Evolutionary conservation across 2,888 invertebrate species (phyloP).

Genomic region (Blomia tropicalis): DNA sequence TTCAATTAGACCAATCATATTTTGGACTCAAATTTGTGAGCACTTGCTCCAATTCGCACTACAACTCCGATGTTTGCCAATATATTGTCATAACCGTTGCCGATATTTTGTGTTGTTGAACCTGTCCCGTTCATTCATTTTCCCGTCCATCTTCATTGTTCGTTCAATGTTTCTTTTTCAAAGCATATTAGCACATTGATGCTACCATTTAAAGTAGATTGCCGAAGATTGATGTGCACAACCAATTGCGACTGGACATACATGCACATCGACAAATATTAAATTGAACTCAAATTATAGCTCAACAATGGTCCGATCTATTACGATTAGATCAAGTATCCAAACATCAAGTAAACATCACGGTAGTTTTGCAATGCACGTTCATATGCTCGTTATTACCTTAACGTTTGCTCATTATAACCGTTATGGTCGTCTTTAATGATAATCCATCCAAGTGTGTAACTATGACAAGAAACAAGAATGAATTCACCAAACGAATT

Average conservation of each 20-base stretch:
- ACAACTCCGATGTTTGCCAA: too few species aligned
- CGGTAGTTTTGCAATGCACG: too few species aligned
- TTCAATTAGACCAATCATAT: too few species aligned
- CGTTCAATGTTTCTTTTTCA: too few species aligned
- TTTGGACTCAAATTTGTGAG: too few species aligned
- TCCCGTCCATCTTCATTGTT: background rate
- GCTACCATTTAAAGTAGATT: constrained; percentile 7
- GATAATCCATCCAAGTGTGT: background rate
- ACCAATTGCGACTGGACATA: background rate
- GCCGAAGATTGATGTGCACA: constrained; percentile 8
- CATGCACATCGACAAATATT: background rate
- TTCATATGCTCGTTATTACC: too few species aligned
- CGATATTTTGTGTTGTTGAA: constrained; percentile 3
- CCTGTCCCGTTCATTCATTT: background rate
- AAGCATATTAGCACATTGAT: background rate
- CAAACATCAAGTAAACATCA: too few species aligned
- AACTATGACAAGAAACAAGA: background rate
- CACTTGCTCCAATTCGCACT: too few species aligned
- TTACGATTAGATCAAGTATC: constrained; percentile 4
- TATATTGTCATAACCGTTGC: too few species aligned
- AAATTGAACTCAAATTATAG: background rate
- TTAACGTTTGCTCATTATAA: too few species aligned
- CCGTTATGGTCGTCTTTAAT: background rate
- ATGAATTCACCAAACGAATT: too few species aligned
- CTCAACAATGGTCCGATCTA: constrained; percentile 11